Percentiles rank a stretch among this genome's conserved stretches.
phyloP scores from a whole-genome alignment of 2,113 vertebrate genomes.

The Sphaerodactylus townsendi region DNA sequence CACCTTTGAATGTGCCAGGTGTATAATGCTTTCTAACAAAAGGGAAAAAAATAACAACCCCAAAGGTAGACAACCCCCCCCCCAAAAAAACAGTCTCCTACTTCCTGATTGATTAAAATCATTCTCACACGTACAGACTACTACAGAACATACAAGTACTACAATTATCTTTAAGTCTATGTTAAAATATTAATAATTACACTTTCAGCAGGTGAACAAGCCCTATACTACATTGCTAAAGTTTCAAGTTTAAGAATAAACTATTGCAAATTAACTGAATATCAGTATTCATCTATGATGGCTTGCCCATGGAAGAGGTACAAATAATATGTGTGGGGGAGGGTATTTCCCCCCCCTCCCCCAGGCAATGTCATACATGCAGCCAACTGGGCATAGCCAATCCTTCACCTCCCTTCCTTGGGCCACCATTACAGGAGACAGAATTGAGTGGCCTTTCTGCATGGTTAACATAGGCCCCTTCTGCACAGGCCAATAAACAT shows the following conservation, averaged over 20 bases:
- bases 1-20: slow-evolving; percentile 7
- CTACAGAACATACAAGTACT: neutral
- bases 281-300: slow-evolving; percentile 2
- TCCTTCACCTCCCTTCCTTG: too few relatives aligned
- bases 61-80: too few relatives aligned
- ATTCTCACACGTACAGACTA: neutral
- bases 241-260: neutral
- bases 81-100: neutral
- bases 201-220: slow-evolving; percentile 4
- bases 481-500: too few relatives aligned
- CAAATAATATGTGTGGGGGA: too few relatives aligned
- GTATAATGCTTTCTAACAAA: slow-evolving; percentile 21
- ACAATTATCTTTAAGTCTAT: slow-evolving; percentile 13
- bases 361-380: too few relatives aligned
- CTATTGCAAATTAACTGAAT: neutral
- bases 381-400: too few relatives aligned
- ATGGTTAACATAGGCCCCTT: too few relatives aligned
- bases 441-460: too few relatives aligned
- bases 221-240: slow-evolving; percentile 7
- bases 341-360: too few relatives aligned
- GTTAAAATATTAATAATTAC: slow-evolving; percentile 8
- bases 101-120: neutral
- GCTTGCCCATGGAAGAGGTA: neutral
- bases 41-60: neutral
- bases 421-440: too few relatives aligned